These are phyloP conservation scores for Aphrophora alni DNA, from an alignment of 2,888 invertebrate genomes.

Conservation along the genomic window DNA sequence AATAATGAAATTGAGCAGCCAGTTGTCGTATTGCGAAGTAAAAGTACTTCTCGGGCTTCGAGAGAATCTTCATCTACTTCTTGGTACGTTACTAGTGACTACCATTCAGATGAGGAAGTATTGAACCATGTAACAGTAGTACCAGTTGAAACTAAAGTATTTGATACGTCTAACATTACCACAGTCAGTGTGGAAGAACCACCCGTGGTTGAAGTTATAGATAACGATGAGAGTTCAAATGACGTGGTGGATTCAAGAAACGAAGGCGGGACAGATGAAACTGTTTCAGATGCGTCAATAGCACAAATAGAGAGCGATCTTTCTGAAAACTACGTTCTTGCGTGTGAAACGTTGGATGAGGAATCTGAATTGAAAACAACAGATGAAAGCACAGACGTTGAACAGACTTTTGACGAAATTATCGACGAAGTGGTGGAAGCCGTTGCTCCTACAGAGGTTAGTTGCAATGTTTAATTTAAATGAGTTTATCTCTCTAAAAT, in stretches of 20 bases:
- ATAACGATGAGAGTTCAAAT: neutral
- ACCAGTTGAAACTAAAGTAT: conserved; percentile 37
- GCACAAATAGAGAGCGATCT: neutral
- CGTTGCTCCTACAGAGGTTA: too few relatives aligned
- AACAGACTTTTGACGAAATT: too few relatives aligned
- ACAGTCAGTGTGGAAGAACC: conserved; percentile 18
- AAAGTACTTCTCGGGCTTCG: conserved; percentile 38
- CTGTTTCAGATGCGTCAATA: neutral
- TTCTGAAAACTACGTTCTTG: conserved; percentile 18
- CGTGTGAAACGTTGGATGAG: conserved; percentile 18
- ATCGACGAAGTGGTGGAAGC: too few relatives aligned
- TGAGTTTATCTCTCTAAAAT: too few relatives aligned
- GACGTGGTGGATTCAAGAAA: conserved; percentile 41
- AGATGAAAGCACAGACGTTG: too few relatives aligned
- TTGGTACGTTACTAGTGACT: conserved; percentile 46
- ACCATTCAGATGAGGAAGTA: conserved; percentile 42
- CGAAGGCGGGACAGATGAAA: conserved; percentile 37
- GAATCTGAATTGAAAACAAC: neutral
- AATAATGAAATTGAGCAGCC: neutral
- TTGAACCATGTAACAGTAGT: conserved; percentile 43
- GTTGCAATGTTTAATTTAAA: too few relatives aligned
- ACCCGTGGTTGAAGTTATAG: conserved; percentile 15
- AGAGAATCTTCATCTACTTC: conserved; percentile 42
- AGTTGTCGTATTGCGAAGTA: conserved; percentile 36
- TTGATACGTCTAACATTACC: conserved; percentile 31